These are phyloP conservation scores for Rousettus madagascariensis DNA, from an alignment of 2,797 vertebrate species.

Conservation along the genomic window DNA sequence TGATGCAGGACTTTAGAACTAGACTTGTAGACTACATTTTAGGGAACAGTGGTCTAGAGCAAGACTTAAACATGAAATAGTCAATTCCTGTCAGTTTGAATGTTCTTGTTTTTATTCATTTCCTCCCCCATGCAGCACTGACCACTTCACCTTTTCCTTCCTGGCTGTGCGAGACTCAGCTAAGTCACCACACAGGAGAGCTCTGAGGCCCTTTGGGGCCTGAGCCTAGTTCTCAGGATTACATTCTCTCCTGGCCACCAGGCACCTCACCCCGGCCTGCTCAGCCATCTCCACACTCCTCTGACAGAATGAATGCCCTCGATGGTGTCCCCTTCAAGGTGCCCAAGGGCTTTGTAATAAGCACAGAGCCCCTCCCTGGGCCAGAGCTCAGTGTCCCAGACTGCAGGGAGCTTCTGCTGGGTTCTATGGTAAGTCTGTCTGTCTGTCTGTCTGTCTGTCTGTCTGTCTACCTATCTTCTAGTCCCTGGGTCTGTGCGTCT, in stretches of 20 bases:
- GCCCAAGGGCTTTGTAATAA: constrained; percentile 73
- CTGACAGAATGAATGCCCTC: constrained; percentile 87
- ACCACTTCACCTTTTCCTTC: neutral
- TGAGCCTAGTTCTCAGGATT: neutral
- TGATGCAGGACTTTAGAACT: neutral
- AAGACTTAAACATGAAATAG: neutral
- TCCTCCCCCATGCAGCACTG: neutral
- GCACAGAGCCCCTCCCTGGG: constrained; percentile 46
- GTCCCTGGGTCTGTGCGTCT: neutral
- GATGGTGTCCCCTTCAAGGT: constrained; percentile 90
- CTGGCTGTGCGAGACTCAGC: neutral
- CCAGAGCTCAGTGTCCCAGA: constrained; percentile 85
- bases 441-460: neutral
- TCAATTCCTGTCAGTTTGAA: neutral
- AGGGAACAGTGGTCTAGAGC: neutral
- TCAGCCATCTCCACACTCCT: neutral
- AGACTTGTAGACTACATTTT: neutral
- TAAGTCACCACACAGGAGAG: neutral
- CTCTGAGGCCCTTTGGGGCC: neutral
- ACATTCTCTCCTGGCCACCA: neutral
- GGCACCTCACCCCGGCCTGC: neutral
- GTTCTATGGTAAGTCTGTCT: constrained; percentile 86
- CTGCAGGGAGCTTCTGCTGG: constrained; percentile 87
- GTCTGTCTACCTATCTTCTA: neutral
- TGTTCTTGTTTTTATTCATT: neutral